Percentiles rank a stretch among this genome's conserved stretches.
Evolutionary conservation across 2,888 invertebrate species (phyloP).

Genomic region (Rhingia rostrata): DNA sequence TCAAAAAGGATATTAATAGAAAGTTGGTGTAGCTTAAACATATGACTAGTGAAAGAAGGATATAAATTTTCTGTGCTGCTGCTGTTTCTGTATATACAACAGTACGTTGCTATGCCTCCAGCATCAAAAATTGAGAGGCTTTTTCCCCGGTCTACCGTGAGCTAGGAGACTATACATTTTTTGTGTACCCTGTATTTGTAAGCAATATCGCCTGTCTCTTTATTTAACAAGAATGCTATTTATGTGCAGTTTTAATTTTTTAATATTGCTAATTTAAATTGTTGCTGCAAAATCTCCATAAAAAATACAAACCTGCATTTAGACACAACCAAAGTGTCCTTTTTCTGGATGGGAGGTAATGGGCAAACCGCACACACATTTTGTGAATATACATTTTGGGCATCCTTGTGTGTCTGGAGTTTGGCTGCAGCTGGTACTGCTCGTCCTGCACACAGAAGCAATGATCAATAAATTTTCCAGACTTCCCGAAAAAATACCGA

Average conservation of each 20-base stretch:
- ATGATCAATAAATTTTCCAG: slow-evolving; percentile 72
- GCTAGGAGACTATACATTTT: neutral
- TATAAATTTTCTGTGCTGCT: slow-evolving; percentile 18
- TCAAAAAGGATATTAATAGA: slow-evolving; percentile 64
- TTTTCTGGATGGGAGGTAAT: slow-evolving; percentile 22
- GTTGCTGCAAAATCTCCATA: slow-evolving; percentile 5
- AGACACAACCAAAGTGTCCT: slow-evolving; percentile 39
- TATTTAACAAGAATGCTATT: neutral
- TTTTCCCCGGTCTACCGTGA: slow-evolving; percentile 11
- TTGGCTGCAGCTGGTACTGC: slow-evolving; percentile 7
- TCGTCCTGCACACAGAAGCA: slow-evolving; percentile 17
- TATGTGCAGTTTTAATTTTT: neutral
- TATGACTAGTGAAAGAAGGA: slow-evolving; percentile 54
- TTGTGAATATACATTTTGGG: slow-evolving; percentile 40
- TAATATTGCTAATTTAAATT: neutral
- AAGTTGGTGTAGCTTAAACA: slow-evolving; percentile 46
- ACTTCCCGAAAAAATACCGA: slow-evolving; percentile 56
- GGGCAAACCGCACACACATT: slow-evolving; percentile 23
- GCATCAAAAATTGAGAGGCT: slow-evolving; percentile 46
- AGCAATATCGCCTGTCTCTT: neutral
- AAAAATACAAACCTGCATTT: slow-evolving; percentile 18
- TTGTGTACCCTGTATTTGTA: neutral
- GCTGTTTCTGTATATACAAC: too few species aligned
- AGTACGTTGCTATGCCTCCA: neutral
- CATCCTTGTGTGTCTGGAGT: slow-evolving; percentile 47